Base-by-base conservation (phyloP, 2,888 invertebrate genomes). In the Drosophila conformis region DNA sequence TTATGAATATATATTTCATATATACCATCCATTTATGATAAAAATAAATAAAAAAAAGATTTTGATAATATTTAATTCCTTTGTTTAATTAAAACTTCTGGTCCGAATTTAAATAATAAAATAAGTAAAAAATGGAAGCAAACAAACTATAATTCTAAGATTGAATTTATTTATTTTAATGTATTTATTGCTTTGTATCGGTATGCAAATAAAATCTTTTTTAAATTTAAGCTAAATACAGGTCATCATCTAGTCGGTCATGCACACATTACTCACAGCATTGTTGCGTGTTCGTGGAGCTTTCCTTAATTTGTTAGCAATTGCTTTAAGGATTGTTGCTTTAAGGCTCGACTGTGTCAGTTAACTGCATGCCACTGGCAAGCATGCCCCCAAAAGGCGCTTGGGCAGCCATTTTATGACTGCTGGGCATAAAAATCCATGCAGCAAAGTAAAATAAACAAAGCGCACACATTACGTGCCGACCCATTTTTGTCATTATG, bases 401-500 rank as follows among this genome's bases (percentile, higher is more conserved):
- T 38, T 29, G 52, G 63, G 27, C 54, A 65, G 49, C 66, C 80
- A 54, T 87, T 89, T 84, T 87, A 82, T 76, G 77, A 72, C 80
- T 80, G 65, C 63, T 57, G 79, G 89, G 79, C 79, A 86, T 74
- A 74, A 76, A 88, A 84, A 86, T 85, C 83, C 76, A 76, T 82
- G 84, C 87, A 76, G 73, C 73, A 66, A 76, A 77, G 88, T 76
- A 76, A 79, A 89, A 87, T 79, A 89, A 85, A 80, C 87, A 87
- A 82, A 71, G 87, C 76, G 71, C 87, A 86, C 84, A 76, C 87
- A 89, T 77, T 87, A 89, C 87, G 87, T 89, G 85, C 84, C 85
- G 82, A 80, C 78, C 87, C 85, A 80, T 89, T 87, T 86, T 78
- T 82, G 89, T 82, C 85, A 89, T 86, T 89, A 89, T 89, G 89